A percentile compares a stretch with the other conserved stretches of the same genome.
Evolutionary conservation across 2,113 vertebrate genomes (phyloP).

Genomic region (Rhea pennata): DNA sequence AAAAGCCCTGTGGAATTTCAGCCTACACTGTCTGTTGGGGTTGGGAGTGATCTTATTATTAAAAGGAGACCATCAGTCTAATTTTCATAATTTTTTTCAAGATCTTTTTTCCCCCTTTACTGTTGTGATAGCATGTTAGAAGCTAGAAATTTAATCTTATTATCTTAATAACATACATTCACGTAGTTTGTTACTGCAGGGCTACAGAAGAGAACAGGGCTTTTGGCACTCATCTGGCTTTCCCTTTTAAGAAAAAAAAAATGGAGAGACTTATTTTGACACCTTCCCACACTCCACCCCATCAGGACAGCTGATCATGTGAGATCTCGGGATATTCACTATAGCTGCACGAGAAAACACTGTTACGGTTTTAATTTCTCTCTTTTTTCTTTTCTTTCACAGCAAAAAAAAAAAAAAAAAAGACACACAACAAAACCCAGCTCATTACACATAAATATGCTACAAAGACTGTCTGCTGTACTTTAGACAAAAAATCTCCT

Average conservation of each 20-base stretch:
- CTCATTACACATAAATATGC: conserved; percentile 57
- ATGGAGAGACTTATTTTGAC: conserved; percentile 66
- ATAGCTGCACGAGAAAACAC: conserved; percentile 52
- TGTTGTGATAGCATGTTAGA: conserved; percentile 53
- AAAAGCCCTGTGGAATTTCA: conserved; percentile 70
- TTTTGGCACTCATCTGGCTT: conserved; percentile 62
- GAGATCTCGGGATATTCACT: conserved; percentile 26
- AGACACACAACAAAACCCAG: conserved; percentile 11
- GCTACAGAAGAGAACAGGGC: conserved; percentile 48
- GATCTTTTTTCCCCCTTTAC: conserved; percentile 11
- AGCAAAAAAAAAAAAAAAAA: background rate
- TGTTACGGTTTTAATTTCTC: conserved; percentile 62
- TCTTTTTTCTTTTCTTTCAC: background rate
- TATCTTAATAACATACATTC: conserved; percentile 64
- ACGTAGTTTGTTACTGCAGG: conserved; percentile 63
- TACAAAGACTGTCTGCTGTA: conserved; percentile 60
- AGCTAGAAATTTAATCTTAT: conserved; percentile 67
- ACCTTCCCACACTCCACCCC: conserved; percentile 69
- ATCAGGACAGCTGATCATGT: conserved; percentile 47
- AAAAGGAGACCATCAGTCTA: conserved; percentile 66
- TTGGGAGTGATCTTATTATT: conserved; percentile 60
- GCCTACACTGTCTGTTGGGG: conserved; percentile 55
- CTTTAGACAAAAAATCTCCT: conserved; percentile 25
- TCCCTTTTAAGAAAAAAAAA: conserved; percentile 54
- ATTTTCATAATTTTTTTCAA: conserved; percentile 69